Conservation (phyloP, 1,140 invertebrate genomes). For the Ceratina calcarata region DNA sequence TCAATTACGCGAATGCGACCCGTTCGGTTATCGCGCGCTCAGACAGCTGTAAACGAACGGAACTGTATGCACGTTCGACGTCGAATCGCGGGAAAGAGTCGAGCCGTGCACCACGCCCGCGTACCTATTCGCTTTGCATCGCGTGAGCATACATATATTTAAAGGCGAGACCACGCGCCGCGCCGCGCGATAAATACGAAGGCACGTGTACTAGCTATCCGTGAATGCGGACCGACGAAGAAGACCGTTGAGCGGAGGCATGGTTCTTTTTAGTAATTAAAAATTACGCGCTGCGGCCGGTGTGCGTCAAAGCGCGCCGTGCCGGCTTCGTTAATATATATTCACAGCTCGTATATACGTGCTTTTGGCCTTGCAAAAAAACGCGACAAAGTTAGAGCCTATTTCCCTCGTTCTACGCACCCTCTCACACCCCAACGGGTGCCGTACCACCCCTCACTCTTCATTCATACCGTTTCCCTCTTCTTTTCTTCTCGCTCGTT, state of each 20-base stretch:
- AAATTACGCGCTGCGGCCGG: conserved; percentile 56
- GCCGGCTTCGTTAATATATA: conserved; percentile 61
- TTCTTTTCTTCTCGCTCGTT: neutral
- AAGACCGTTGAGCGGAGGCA: conserved; percentile 33
- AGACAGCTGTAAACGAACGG: conserved; percentile 22
- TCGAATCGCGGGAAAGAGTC: conserved; percentile 13
- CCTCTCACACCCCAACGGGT: neutral
- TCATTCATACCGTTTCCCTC: conserved; percentile 22
- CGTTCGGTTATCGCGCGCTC: conserved; percentile 37
- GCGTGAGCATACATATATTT: conserved; percentile 6
- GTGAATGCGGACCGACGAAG: conserved; percentile 48
- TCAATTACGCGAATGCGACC: conserved; percentile 31
- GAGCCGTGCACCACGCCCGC: neutral
- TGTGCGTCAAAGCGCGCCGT: conserved; percentile 53
- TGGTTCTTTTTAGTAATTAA: conserved; percentile 65
- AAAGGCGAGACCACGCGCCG: conserved; percentile 38
- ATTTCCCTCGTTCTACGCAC: conserved; percentile 25
- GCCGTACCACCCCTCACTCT: neutral
- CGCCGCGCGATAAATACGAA: conserved; percentile 38
- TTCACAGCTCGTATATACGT: conserved; percentile 28
- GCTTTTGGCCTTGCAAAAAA: conserved; percentile 48
- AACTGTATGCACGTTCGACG: conserved; percentile 20
- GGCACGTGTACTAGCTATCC: conserved; percentile 26
- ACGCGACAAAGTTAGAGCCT: conserved; percentile 49
- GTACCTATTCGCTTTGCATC: neutral